phyloP scores from a whole-genome alignment of 2,888 invertebrate species.

The Eupithecia vulgata region DNA sequence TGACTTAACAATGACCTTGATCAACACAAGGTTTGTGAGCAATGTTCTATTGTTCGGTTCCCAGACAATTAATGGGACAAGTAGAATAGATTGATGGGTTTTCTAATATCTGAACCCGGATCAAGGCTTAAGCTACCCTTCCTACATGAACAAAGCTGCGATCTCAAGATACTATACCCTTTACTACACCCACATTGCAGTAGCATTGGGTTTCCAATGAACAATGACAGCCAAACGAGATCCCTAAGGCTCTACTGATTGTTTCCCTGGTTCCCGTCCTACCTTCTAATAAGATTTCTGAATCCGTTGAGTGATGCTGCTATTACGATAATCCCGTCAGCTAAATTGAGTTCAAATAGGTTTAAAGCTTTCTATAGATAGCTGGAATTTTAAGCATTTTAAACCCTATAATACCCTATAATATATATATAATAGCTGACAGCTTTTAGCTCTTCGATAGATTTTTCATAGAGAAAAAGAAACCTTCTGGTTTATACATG shows the following conservation, averaged over 20 bases:
- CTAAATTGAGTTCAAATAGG: slow-evolving; percentile 49
- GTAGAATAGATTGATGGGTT: not conserved
- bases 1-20: not conserved
- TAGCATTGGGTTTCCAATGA: slow-evolving; percentile 34
- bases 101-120: not conserved
- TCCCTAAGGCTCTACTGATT: slow-evolving; percentile 62
- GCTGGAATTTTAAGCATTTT: not conserved
- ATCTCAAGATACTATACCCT: not conserved
- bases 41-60: not conserved
- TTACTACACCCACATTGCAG: slow-evolving; percentile 4
- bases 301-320: slow-evolving; percentile 52
- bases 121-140: not conserved
- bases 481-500: not conserved
- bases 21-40: not conserved
- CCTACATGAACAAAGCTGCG: not conserved
- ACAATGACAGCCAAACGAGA: slow-evolving; percentile 62
- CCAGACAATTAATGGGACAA: not conserved
- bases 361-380: slow-evolving; percentile 27
- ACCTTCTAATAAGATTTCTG: slow-evolving; percentile 59
- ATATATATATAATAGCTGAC: no score
- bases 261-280: slow-evolving; percentile 46
- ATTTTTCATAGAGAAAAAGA: not conserved
- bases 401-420: no score
- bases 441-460: not conserved
- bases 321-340: slow-evolving; percentile 50